A percentile compares a stretch with the other conserved stretches of the same genome.
Conservation (phyloP, 2,113 vertebrate species). For the Vombatus ursinus region DNA sequence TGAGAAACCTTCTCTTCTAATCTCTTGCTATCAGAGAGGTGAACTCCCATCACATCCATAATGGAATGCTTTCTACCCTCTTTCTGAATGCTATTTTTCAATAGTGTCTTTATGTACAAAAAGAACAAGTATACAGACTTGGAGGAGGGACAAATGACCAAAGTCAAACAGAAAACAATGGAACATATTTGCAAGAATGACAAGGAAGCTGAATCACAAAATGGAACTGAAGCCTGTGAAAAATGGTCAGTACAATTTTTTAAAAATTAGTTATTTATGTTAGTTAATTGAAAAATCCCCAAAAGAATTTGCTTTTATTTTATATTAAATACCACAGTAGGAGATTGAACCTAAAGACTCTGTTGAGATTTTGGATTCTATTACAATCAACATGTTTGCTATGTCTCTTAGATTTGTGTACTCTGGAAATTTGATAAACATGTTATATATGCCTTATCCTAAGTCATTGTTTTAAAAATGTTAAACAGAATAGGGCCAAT, state of each 20-base stretch:
- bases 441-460: not conserved
- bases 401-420: not conserved
- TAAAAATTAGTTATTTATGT: too few relatives aligned
- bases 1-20: not conserved
- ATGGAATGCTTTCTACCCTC: not conserved
- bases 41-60: not conserved
- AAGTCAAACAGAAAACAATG: not conserved
- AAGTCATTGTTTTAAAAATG: not conserved
- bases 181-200: not conserved
- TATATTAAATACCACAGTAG: not conserved
- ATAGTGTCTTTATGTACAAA: not conserved
- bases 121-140: not conserved
- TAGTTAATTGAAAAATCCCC: not conserved
- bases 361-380: not conserved
- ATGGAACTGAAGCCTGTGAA: not conserved
- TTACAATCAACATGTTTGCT: not conserved
- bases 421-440: not conserved
- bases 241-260: not conserved
- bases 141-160: not conserved
- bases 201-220: not conserved
- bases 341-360: not conserved
- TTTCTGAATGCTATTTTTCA: not conserved
- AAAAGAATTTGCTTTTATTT: not conserved
- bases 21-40: not conserved
- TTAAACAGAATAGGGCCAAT: not conserved